These are phyloP conservation scores for Himantopus leucocephalus DNA, from an alignment of 2,113 vertebrate species.

Conservation along the genomic window DNA sequence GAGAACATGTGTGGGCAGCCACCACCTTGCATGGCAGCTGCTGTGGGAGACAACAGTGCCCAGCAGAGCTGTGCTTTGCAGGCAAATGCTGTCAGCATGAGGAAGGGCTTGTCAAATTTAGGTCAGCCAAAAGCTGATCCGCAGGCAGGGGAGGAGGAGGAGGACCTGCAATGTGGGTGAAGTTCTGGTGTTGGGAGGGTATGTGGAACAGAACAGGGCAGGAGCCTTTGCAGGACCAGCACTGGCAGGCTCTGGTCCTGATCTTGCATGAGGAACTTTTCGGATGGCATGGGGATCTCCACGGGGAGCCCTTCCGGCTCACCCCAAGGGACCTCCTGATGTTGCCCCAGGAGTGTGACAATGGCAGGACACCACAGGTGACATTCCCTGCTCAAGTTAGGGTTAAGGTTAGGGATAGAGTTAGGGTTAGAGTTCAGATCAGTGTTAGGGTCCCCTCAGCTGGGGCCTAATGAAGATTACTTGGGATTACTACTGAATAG, in stretches of 20 bases:
- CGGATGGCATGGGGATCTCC: neutral
- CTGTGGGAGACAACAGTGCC: accelerated
- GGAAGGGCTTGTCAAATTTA: neutral
- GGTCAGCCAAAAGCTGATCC: neutral
- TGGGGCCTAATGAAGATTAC: neutral
- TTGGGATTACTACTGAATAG: neutral
- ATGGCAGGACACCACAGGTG: neutral
- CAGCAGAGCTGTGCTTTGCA: neutral
- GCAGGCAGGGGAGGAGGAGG: neutral
- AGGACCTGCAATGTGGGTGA: neutral
- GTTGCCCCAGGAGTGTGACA: neutral
- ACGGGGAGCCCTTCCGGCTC: neutral
- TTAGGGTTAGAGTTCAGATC: neutral
- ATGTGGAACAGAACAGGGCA: neutral
- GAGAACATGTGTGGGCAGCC: neutral
- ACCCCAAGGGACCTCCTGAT: neutral
- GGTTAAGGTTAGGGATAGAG: neutral
- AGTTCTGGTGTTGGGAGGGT: neutral
- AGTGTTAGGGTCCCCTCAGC: neutral
- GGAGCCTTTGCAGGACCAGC: neutral
- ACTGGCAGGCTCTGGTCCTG: neutral
- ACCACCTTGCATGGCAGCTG: accelerated
- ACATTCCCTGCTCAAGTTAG: neutral
- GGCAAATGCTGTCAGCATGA: neutral
- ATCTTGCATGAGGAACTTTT: neutral